Base-by-base conservation (phyloP, 2,888 invertebrate species). In the Aphodius granarius region DNA sequence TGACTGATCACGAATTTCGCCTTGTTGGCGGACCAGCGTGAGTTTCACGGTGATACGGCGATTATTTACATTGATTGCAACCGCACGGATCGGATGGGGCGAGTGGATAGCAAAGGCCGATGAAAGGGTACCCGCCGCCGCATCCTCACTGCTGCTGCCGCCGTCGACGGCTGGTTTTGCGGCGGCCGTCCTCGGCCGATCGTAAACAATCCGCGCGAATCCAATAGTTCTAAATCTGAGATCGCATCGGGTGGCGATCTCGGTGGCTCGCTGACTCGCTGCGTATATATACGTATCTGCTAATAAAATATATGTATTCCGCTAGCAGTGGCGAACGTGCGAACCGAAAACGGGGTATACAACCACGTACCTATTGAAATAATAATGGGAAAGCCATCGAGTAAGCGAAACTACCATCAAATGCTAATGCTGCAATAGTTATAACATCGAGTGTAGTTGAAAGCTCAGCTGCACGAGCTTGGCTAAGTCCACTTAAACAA, bases 171-270 rank as follows among this genome's bases (percentile, higher is more conserved):
- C 65, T 22, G n/a, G 22, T 68, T 68, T 20, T 43, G 43, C 43
- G 43, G 43, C 43, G 68, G 68, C 21, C 68, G 68, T 22, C 68
- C n/a, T 22, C 20, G n/a, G 20, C n/a, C 68, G 68, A 68, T 68
- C 68, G 68, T 68, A 68, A 68, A 68, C 68, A 68, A 68, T 68
- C 19, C 21, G 19, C 68, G 5, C 20, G 68, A 68, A 68, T 68
- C 68, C 68, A 68, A 68, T 68, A 68, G 68, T 68, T 68, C 68
- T 68, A 68, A 68, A 68, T 68, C 68, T 68, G 68, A 18, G 68
- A 68, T 68, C 68, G 68, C 68, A 68, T 68, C 68, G 68, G 68
- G 68, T 68, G 68, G 68, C 68, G 22, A 68, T 43, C 43, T 43
- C 43, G 43, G 43, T 43, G 43, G 43, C 43, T 43, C 43, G 43